phyloP scores from a whole-genome alignment of 2,888 invertebrate species.

The Ophraella communa region DNA sequence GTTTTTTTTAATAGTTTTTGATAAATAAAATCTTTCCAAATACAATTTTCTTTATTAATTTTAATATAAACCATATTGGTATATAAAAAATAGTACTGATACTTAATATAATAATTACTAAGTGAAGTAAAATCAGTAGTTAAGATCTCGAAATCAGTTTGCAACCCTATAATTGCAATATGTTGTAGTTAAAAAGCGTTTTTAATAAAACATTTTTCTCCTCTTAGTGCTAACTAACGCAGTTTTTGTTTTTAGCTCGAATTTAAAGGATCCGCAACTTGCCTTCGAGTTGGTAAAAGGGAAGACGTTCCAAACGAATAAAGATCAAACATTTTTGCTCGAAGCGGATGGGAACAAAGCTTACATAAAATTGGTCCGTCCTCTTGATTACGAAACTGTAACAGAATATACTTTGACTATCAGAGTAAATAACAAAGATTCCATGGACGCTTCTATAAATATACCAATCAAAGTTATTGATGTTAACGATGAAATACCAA shows the following conservation, averaged over 20 bases:
- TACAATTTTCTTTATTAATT: no score
- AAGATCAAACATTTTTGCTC: constrained; percentile 75
- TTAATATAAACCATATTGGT: no score
- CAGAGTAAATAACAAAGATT: constrained; percentile 81
- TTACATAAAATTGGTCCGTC: constrained; percentile 76
- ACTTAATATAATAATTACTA: no score
- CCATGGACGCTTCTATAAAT: constrained; percentile 79
- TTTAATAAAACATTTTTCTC: no score
- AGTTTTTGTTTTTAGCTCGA: constrained; percentile 74
- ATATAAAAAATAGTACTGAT: no score
- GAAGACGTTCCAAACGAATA: constrained; percentile 85
- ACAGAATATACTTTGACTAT: constrained; percentile 85
- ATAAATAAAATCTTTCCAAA: no score
- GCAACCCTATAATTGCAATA: no score
- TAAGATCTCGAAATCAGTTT: no score
- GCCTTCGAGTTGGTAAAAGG: constrained; percentile 83
- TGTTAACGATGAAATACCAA: constrained; percentile 90
- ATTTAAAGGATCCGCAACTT: constrained; percentile 76
- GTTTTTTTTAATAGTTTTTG: no score
- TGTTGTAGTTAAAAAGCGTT: no score
- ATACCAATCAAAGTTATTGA: constrained; percentile 82
- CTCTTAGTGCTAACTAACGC: no score
- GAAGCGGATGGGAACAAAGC: constrained; percentile 70
- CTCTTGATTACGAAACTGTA: constrained; percentile 84
- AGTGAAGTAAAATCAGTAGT: no score